Percentiles rank a stretch among this genome's conserved stretches.
phyloP scores from a whole-genome alignment of 1,140 invertebrate species.

The Philopotamus ludificatus region DNA sequence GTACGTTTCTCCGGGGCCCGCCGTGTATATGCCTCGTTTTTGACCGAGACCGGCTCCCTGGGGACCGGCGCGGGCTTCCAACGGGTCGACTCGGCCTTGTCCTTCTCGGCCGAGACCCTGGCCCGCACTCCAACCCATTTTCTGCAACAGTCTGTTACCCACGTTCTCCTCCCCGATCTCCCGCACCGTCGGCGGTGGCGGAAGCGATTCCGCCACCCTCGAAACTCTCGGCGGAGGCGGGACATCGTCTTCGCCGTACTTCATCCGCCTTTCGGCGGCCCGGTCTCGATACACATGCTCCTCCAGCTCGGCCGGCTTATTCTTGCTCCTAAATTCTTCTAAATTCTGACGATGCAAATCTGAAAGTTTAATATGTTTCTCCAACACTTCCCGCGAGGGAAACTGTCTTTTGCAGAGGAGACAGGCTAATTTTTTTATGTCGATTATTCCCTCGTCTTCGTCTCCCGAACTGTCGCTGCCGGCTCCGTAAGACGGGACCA shows the following conservation, averaged over 20 bases:
- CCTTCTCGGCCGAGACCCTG: slow-evolving; percentile 90
- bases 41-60: slow-evolving; percentile 74
- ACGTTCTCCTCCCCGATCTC: slow-evolving; percentile 86
- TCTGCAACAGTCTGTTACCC: slow-evolving; percentile 91
- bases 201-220: slow-evolving; percentile 29
- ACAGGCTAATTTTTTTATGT: slow-evolving; percentile 90
- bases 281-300: slow-evolving; percentile 73
- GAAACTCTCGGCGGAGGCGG: slow-evolving; percentile 45
- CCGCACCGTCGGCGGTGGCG: slow-evolving; percentile 58
- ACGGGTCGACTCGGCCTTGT: slow-evolving; percentile 91
- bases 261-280: slow-evolving; percentile 91
- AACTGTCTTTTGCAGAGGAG: slow-evolving; percentile 95
- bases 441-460: slow-evolving; percentile 59
- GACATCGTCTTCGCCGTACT: slow-evolving; percentile 87
- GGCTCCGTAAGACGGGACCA: slow-evolving; percentile 39
- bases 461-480: slow-evolving; percentile 59
- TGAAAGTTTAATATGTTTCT: slow-evolving; percentile 90
- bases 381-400: slow-evolving; percentile 81
- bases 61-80: slow-evolving; percentile 69
- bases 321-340: slow-evolving; percentile 58
- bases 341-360: slow-evolving; percentile 95
- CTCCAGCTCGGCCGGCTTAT: slow-evolving; percentile 47
- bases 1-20: slow-evolving; percentile 80
- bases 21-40: slow-evolving; percentile 70
- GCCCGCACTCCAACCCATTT: slow-evolving; percentile 98